Evolutionary conservation across 1,140 invertebrate genomes (phyloP).

Genomic region (Lepidotrigona ventralis): DNA sequence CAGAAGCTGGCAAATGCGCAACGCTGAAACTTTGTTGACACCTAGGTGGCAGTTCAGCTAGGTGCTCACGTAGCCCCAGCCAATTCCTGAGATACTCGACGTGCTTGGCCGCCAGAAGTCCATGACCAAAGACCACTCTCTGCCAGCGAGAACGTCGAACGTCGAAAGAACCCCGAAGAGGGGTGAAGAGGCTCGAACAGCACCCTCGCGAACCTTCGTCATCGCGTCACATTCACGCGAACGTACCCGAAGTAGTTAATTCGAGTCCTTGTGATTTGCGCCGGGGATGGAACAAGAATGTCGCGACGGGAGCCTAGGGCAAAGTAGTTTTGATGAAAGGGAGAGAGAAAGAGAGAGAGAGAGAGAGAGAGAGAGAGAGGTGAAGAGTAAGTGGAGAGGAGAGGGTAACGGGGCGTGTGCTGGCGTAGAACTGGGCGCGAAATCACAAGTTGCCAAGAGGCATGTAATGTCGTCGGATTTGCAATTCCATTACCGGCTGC

Average conservation of each 20-base stretch:
- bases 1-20: neutral
- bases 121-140: constrained; percentile 50
- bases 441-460: constrained; percentile 79
- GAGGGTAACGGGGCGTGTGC: constrained; percentile 51
- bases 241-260: constrained; percentile 46
- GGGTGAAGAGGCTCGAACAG: neutral
- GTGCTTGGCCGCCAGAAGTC: constrained; percentile 10
- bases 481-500: constrained; percentile 77
- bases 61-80: neutral
- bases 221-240: constrained; percentile 14
- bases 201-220: constrained; percentile 6
- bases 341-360: neutral
- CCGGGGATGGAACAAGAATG: constrained; percentile 29
- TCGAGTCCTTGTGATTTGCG: constrained; percentile 41
- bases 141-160: neutral
- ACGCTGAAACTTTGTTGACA: constrained; percentile 28
- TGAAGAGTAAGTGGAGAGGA: neutral
- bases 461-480: constrained; percentile 79
- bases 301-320: neutral
- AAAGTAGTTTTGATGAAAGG: neutral
- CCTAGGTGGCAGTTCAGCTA: neutral
- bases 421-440: constrained; percentile 71
- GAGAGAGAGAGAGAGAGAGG: neutral
- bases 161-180: neutral
- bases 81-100: constrained; percentile 52